Percentiles rank a stretch among this genome's conserved stretches.
Evolutionary conservation across 2,797 vertebrate genomes (phyloP).

Genomic region (Leuciscus waleckii): DNA sequence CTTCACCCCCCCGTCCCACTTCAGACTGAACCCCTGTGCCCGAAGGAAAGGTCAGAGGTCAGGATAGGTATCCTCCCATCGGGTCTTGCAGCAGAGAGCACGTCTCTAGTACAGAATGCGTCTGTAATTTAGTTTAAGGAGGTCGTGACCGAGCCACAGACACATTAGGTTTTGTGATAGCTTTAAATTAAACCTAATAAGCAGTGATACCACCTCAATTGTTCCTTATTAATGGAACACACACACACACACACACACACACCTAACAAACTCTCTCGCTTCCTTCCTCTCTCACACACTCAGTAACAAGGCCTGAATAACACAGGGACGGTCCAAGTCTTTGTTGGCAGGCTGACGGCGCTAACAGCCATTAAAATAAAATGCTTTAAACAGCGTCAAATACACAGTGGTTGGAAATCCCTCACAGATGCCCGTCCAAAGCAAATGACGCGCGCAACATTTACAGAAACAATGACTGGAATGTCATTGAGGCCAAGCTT

Average conservation of each 20-base stretch:
- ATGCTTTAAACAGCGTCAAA: constrained; percentile 49
- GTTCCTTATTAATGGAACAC: constrained; percentile 41
- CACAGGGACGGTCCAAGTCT: constrained; percentile 26
- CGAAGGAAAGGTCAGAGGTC: constrained; percentile 44
- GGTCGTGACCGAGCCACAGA: constrained; percentile 28
- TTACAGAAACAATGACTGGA: constrained; percentile 17
- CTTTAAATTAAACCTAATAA: constrained; percentile 50
- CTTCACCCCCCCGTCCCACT: constrained; percentile 19
- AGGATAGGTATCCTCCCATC: constrained; percentile 25
- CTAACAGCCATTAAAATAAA: constrained; percentile 38
- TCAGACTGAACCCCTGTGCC: constrained; percentile 22
- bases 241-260: constrained; percentile 12
- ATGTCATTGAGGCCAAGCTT: neutral
- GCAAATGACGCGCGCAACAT: neutral
- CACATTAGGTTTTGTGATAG: constrained; percentile 38
- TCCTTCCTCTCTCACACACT: constrained; percentile 34
- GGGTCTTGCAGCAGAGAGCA: neutral
- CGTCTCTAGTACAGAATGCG: constrained; percentile 11
- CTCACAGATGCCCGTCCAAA: constrained; percentile 42
- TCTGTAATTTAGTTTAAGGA: constrained; percentile 38
- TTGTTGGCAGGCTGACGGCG: constrained; percentile 30
- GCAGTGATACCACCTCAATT: constrained; percentile 40
- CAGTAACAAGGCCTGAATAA: constrained; percentile 26
- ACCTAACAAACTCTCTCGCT: constrained; percentile 21
- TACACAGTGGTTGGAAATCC: constrained; percentile 49